Conservation (phyloP, 2,797 vertebrate species). For the Gallinago stenura region DNA sequence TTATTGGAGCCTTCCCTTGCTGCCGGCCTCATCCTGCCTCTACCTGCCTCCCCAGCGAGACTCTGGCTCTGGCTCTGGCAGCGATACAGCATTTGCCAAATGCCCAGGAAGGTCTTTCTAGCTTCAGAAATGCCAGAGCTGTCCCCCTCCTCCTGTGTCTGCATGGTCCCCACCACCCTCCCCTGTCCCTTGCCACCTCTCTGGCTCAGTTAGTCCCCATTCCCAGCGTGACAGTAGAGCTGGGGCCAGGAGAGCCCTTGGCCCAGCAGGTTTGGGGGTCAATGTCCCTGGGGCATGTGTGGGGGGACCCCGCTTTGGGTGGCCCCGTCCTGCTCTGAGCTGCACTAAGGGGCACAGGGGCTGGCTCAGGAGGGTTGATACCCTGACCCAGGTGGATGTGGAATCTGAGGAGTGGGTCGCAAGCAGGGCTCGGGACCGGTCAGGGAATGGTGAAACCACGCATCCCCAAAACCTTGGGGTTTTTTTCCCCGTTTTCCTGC, state of each 20-base stretch:
- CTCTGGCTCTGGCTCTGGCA: background rate
- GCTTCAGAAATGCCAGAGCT: background rate
- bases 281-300: fast-evolving
- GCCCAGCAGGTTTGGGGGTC: background rate
- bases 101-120: background rate
- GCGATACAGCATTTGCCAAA: background rate
- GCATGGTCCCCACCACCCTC: background rate
- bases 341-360: background rate
- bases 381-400: background rate
- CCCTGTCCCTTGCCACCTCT: background rate
- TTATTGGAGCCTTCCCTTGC: background rate
- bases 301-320: background rate
- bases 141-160: background rate
- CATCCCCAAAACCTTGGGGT: background rate
- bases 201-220: background rate
- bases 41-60: background rate
- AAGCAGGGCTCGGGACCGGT: background rate
- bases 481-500: background rate
- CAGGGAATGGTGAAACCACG: background rate
- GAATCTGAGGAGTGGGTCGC: background rate
- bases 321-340: background rate
- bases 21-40: background rate
- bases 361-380: background rate
- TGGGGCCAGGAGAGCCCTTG: background rate
- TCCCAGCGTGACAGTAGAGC: fast-evolving